phyloP scores from a whole-genome alignment of 1,140 invertebrate species.

The Micrasema longulum region DNA sequence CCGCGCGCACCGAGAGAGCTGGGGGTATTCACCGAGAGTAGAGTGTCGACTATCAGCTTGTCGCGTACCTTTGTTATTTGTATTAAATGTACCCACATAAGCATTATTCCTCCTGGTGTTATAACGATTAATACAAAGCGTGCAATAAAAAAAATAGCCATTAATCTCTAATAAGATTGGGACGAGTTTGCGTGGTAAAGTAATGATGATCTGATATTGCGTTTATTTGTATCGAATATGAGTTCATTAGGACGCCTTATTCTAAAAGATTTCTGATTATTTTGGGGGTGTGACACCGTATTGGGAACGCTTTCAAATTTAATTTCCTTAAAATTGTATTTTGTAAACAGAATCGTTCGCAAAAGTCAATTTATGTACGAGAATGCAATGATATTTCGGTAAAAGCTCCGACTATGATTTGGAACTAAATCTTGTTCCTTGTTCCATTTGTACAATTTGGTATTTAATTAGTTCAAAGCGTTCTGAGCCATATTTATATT shows the following conservation, averaged over 20 bases:
- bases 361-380: too few relatives aligned
- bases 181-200: conserved; percentile 46
- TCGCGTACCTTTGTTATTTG: conserved; percentile 48
- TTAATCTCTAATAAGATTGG: conserved; percentile 48
- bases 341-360: too few relatives aligned
- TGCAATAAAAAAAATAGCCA: conserved; percentile 55
- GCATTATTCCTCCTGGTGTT: conserved; percentile 53
- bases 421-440: too few relatives aligned
- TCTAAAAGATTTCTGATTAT: not conserved
- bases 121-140: conserved; percentile 52
- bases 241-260: conserved; percentile 31
- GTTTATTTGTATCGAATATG: conserved; percentile 56
- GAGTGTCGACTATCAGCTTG: conserved; percentile 21
- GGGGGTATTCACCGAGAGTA: conserved; percentile 3
- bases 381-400: too few relatives aligned
- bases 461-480: too few relatives aligned
- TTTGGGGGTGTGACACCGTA: too few relatives aligned
- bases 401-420: too few relatives aligned
- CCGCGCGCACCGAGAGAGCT: not conserved
- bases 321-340: too few relatives aligned
- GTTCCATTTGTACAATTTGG: too few relatives aligned
- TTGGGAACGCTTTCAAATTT: too few relatives aligned
- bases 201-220: conserved; percentile 52
- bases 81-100: conserved; percentile 51
- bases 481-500: too few relatives aligned